Base-by-base conservation (phyloP, 2,113 vertebrate species). In the Nerophis ophidion region DNA sequence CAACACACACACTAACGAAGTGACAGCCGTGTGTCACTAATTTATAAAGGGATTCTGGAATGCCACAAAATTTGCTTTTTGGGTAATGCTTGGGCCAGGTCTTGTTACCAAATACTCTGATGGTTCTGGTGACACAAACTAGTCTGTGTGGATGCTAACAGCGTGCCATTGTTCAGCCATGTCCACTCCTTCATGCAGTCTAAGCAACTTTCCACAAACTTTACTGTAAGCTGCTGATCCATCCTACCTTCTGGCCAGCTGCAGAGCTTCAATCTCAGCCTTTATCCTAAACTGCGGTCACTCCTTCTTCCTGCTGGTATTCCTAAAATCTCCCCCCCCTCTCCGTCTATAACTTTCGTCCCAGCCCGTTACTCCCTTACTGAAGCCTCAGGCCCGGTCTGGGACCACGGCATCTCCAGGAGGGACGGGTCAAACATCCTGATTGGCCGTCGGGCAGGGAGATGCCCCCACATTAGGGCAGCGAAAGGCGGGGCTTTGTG, bases 391-490 rank as follows among this genome's bases (percentile, higher is more conserved):
- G 84, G 68, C 73, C 77, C 75, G 77, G 70, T 60, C 66, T 48
- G 17, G 72, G 69, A 58, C 83, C 80, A 75, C 70, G 72, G 72
- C 77, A 81, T 80, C 76, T 78, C 71, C 34, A 60, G 74, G 74
- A 78, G 63, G 65, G 75, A 71, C 15, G 50, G 45, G 66, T 70
- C 70, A 55, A 61, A 69, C 36, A 3, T 8, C 45, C 66, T 36
- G 84, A 89, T 89, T 89, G 90, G 88, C 59, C 45, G 9, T 11
- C 70, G 65, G 70, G 67, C 68, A 64, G 63, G 68, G 63, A 78
- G 66, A 89, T 88, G 80, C 75, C 79, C 76, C 88, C 88, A 84
- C 86, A 87, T 86, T 81, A 80, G 84, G 85, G 19, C 67, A 63
- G 50, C 5, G 34, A 51, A 66, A 71, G 86, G 81, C 14, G 75